phyloP scores from a whole-genome alignment of 1,140 invertebrate species.

The Diorhabda sublineata region DNA sequence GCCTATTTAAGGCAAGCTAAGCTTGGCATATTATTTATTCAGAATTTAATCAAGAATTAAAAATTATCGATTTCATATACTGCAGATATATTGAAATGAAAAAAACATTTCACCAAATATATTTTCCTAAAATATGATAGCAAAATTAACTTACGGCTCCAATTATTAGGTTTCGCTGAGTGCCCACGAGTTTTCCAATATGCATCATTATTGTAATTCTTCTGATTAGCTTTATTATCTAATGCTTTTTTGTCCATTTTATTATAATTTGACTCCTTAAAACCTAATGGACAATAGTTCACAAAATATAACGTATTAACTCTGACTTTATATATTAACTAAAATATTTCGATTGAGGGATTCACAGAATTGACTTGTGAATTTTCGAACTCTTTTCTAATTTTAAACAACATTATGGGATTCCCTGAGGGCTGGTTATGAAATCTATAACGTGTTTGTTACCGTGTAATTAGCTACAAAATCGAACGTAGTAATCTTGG shows the following conservation, averaged over 20 bases:
- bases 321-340: too few species aligned
- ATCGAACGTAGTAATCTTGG: neutral
- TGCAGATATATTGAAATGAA: too few species aligned
- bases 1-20: too few species aligned
- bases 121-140: too few species aligned
- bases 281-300: too few species aligned
- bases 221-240: constrained; percentile 3
- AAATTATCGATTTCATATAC: too few species aligned
- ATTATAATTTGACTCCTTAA: neutral
- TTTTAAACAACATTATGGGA: neutral
- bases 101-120: too few species aligned
- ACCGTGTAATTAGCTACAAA: neutral
- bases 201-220: neutral
- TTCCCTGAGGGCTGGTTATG: neutral
- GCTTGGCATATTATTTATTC: too few species aligned
- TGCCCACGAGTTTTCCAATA: neutral
- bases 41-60: too few species aligned
- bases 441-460: neutral
- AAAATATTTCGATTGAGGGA: neutral
- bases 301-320: too few species aligned
- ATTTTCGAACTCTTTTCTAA: neutral
- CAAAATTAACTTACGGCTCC: too few species aligned
- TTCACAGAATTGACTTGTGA: neutral
- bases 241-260: neutral
- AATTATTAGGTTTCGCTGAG: neutral